Conservation (phyloP, 2,888 invertebrate genomes). For the Drosophila eohydei region DNA sequence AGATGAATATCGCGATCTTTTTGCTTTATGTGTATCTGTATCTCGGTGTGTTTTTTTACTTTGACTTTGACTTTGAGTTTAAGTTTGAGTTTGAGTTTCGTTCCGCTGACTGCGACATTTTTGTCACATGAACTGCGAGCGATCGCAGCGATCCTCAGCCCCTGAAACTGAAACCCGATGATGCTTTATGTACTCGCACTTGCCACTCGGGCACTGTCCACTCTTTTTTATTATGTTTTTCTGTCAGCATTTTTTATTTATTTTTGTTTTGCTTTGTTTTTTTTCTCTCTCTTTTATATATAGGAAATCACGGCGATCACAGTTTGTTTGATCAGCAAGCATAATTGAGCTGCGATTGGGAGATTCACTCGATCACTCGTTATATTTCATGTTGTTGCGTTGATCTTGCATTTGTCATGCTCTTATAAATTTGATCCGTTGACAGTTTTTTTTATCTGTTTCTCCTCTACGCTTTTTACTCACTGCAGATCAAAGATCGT, state of each 20-base stretch:
- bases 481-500: conserved; percentile 81
- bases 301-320: conserved; percentile 42
- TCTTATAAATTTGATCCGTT: conserved; percentile 79
- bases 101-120: conserved; percentile 82
- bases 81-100: conserved; percentile 10
- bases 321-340: conserved; percentile 44
- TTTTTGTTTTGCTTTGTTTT: neutral
- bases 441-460: conserved; percentile 59
- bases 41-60: neutral
- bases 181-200: conserved; percentile 72
- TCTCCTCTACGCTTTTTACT: conserved; percentile 7
- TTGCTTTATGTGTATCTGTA: conserved; percentile 15
- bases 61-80: neutral
- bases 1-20: conserved; percentile 46
- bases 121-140: conserved; percentile 77
- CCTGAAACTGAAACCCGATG: conserved; percentile 26
- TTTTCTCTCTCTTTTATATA: neutral
- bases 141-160: conserved; percentile 40
- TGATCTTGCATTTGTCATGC: conserved; percentile 64
- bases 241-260: conserved; percentile 46
- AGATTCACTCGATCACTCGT: conserved; percentile 32
- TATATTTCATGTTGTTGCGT: conserved; percentile 32
- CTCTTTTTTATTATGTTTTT: conserved; percentile 3
- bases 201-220: conserved; percentile 13
- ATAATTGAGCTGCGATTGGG: conserved; percentile 46